These are phyloP conservation scores for Pollenia amentaria DNA, from an alignment of 2,888 invertebrate genomes.

Conservation along the genomic window DNA sequence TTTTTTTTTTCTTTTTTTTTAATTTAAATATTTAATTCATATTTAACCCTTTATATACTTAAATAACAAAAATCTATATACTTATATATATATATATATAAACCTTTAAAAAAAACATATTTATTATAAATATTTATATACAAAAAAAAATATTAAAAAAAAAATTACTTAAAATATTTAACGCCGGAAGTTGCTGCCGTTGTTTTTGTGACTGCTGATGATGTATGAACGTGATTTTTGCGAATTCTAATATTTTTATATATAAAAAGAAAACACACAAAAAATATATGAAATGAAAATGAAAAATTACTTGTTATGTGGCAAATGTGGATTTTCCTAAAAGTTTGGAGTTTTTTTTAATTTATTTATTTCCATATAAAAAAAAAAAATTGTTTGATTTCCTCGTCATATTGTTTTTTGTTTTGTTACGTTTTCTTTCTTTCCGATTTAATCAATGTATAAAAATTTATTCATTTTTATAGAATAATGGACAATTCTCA, in stretches of 20 bases:
- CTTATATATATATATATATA: conserved; percentile 21
- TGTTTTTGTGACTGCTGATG: conserved; percentile 74
- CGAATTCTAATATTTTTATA: conserved; percentile 64
- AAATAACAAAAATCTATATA: conserved; percentile 31
- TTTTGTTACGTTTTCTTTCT: conserved; percentile 30
- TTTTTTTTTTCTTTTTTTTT: conserved; percentile 10
- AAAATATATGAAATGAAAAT: conserved; percentile 38
- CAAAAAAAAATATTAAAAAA: conserved; percentile 23
- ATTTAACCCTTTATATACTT: conserved; percentile 45
- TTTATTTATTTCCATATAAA: conserved; percentile 27
- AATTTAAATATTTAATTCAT: conserved; percentile 52
- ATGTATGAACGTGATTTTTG: conserved; percentile 71
- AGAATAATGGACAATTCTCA: conserved; percentile 27
- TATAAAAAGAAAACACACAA: neutral
- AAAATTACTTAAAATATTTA: conserved; percentile 57
- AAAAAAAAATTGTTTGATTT: conserved; percentile 49
- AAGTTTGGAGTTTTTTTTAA: conserved; percentile 68
- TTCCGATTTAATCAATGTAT: conserved; percentile 44
- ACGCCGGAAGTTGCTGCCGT: conserved; percentile 73
- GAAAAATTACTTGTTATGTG: conserved; percentile 72
- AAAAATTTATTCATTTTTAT: conserved; percentile 56
- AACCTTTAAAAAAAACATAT: conserved; percentile 33
- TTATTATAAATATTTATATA: conserved; percentile 40
- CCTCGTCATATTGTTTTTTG: conserved; percentile 25
- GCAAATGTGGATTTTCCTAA: conserved; percentile 73